Percentiles rank a stretch among this genome's conserved stretches.
Conservation (phyloP, 2,797 vertebrate species). For the Corythornis leucogaster region DNA sequence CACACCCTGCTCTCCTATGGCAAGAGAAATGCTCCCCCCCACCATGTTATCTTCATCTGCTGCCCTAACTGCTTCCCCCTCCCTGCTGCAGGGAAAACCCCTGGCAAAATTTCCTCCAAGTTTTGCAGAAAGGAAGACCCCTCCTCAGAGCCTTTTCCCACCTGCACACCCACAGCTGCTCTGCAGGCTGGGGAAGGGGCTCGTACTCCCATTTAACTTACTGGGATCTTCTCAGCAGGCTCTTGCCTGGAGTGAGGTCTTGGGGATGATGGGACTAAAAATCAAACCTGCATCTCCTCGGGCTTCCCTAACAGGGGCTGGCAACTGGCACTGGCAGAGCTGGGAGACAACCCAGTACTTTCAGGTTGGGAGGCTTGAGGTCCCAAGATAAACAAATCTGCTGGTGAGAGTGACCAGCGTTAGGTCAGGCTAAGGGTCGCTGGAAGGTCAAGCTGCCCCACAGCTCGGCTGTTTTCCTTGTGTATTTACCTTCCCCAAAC, state of each 20-base stretch:
- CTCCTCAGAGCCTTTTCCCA: background rate
- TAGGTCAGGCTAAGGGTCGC: conserved; percentile 89
- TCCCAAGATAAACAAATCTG: conserved; percentile 84
- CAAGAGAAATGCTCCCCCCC: background rate
- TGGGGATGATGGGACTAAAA: conserved; percentile 27
- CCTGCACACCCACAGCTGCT: background rate
- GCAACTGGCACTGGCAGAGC: conserved; percentile 47
- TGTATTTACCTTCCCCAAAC: conserved; percentile 83
- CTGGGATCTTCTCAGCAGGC: background rate
- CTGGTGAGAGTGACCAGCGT: conserved; percentile 85
- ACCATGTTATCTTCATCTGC: background rate
- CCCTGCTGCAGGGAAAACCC: background rate
- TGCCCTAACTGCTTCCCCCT: background rate
- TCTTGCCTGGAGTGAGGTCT: background rate
- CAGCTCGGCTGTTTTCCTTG: conserved; percentile 77
- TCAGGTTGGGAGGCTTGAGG: conserved; percentile 68
- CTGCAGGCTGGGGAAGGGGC: background rate
- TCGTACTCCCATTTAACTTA: background rate
- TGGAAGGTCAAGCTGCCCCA: conserved; percentile 88
- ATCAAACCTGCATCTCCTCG: conserved; percentile 24
- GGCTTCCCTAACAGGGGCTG: conserved; percentile 28
- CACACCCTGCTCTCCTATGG: background rate
- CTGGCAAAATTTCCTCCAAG: background rate
- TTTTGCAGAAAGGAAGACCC: background rate
- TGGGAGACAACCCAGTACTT: conserved; percentile 48